Evolutionary conservation across 2,797 vertebrate genomes (phyloP), one percentile per base, ranked within the genome.

Genomic region (Sebastes hubbsi): DNA sequence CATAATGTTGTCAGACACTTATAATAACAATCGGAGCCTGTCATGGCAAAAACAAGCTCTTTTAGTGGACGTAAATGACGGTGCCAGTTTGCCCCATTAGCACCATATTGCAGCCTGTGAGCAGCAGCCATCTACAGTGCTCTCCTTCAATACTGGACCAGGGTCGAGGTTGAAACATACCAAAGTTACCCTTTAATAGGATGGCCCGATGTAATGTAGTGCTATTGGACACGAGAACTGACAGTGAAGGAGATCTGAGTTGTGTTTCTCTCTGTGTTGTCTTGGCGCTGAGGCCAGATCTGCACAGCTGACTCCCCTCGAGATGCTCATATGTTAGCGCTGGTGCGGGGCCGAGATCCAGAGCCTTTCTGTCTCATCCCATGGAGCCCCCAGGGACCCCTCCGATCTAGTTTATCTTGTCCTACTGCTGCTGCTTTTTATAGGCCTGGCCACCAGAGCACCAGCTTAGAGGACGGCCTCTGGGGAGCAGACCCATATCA

Each of bases 331-430:
- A 74, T 75, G 56, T 75, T 74, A 66, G 66, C 18, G n/a, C 66
- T 56, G 46, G 79, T 77, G 46, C 42, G 5, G 56, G 65, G 73
- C 79, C 80, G 75, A 54, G 83, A 69, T 85, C 86, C 34, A 46
- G 49, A 85, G 75, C 64, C 46, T 69, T 68, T 81, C 70, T 69
- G 73, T 82, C 70, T 89, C 87, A 81, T 88, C 78, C 76, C 77
- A 14, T 59, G 6, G 25, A 72, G 29, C 58, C 91, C 64, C 80
- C 25, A 36, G 87, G 88, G 91, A 76, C 58, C 62, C 46, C 54
- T 76, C 78, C 68, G 88, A 94, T 95, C 95, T 95, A 95, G 94
- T 95, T 95, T 94, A 93, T 32, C 12, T 58, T 87, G 94, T 94
- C 87, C 94, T 92, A 78, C 80, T 87, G 87, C 83, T 79, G 91